Base-by-base conservation (phyloP, 2,113 vertebrate species). In the Pachycephala philippinensis region DNA sequence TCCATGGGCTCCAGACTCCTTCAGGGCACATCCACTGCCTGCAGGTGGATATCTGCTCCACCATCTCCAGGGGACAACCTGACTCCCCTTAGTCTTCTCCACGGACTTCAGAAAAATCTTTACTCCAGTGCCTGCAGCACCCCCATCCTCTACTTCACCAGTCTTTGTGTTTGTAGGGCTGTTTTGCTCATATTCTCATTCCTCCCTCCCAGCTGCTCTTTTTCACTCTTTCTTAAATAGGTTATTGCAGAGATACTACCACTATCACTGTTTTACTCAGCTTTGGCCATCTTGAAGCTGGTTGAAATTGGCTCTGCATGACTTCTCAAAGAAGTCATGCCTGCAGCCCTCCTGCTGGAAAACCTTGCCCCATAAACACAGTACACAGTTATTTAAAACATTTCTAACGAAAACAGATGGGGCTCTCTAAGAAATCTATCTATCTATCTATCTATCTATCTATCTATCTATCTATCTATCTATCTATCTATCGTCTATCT, bases 101-200 rank as follows among this genome's bases (percentile, higher is more conserved):
- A 77, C 1, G 0, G 35, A 30, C 30, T 40, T 37, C 33, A 13
- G 20, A 16, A n/a, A 18, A 57, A 75, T 27, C 27, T 59, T 28
- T 60, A 4, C 15, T 44, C 40, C 3, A 6, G 8, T 11, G 2
- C 5, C 47, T 61, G 40, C 6, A 76, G 4, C 14, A 35, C 2
- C 3, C 2, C 3, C 28, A 13, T 10, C 2, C 5, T 14, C 27
- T 49, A 20, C 4, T 60, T 28, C 17, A 31, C 11, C 9, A 9
- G 4, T 40, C 13, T n/a, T 9, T 21, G 5, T 54, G 21, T 27
- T 35, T 21, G 6, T 13, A 65, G 31, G 9, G 7, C 4, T 33
- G 3, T 45, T 77, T 45, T 28, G 15, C 4, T 56, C 30, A 33
- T 35, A 35, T 26, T 40, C 21, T 27, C 21, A 42, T 20, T 85